Evolutionary conservation across 2,888 invertebrate genomes (phyloP), one percentile per base, ranked within the genome.

Genomic region (Ernsta delagoae): DNA sequence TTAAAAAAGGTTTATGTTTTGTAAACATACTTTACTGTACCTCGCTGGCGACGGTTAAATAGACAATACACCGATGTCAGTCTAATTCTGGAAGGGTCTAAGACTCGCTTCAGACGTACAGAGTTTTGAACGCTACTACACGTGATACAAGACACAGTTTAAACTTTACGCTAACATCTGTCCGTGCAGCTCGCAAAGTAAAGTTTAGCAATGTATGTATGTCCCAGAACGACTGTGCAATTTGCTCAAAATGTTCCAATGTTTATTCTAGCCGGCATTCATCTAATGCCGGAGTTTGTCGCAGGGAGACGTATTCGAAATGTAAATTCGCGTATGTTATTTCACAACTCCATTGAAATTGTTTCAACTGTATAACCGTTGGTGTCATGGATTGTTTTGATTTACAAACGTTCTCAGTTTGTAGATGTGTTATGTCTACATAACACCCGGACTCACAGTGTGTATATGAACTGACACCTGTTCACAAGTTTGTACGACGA

Each of bases 81-180:
- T 74, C 73, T 75, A 78, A 79, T 78, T 78, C 75, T 71, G 73
- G 69, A 71, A 71, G 56, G 56, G n/a, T 6, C 48, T 48, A 60
- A 61, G 43, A 6, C 36, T 8, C 43, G 31, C 8, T 60, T 39
- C 54, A 61, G 54, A 67, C 45, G 11, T n/a, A 43, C 4, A 6
- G 16, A 31, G 54, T 34, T 16, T 45, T 61, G 34, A 31, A 61
- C 67, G 45, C 43, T 67, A 45, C 61, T 9, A 24, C 53, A 16
- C 39, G 34, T 61, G 59, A 67, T 67, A 61, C 56, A 67, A 61
- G 61, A 36, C 53, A 16, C 41, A 60, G 54, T 60, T 60, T 54
- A 60, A 66, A 66, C 60, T 65, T 61, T 59, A 16, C 66, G 43
- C 11, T 24, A 11, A 39, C 36, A 24, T 56, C 11, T 67, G 53